Percentiles rank a stretch among this genome's conserved stretches.
These are phyloP conservation scores for Hippocampus kuda DNA, from an alignment of 2,797 vertebrate genomes.

Conservation along the genomic window DNA sequence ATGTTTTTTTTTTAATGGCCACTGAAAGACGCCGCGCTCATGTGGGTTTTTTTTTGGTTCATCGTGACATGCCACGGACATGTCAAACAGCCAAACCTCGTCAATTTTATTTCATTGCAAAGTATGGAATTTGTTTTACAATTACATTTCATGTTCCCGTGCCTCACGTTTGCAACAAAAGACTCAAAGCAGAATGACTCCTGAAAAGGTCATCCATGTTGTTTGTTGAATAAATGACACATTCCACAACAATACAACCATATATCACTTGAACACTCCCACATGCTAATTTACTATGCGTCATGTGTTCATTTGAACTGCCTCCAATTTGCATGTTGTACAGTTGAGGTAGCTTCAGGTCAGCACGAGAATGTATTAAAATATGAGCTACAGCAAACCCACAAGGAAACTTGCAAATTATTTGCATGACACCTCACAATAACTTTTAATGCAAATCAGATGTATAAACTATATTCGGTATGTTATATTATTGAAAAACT, in stretches of 20 bases:
- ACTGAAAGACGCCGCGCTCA: neutral
- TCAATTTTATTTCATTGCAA: neutral
- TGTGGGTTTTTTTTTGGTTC: neutral
- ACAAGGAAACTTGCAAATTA: neutral
- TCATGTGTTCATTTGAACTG: neutral
- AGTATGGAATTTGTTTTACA: neutral
- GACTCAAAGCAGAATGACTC: neutral
- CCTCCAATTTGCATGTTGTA: neutral
- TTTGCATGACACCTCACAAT: neutral
- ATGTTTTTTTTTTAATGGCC: neutral
- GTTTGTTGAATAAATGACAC: neutral
- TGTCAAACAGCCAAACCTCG: neutral
- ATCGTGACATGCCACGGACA: neutral
- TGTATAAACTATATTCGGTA: neutral
- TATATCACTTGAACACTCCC: neutral
- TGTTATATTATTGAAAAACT: neutral
- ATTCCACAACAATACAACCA: neutral
- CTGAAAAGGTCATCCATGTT: neutral
- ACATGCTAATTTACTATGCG: neutral
- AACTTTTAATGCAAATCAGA: slow-evolving; percentile 1
- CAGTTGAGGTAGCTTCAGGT: neutral
- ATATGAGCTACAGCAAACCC: neutral
- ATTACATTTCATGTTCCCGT: neutral
- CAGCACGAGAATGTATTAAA: neutral
- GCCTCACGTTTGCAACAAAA: neutral